A percentile compares a stretch with the other conserved stretches of the same genome.
These are phyloP conservation scores for Apostichopus japonicus DNA, from an alignment of 35 echinoderm and acorn worm genomes.

Conservation along the genomic window DNA sequence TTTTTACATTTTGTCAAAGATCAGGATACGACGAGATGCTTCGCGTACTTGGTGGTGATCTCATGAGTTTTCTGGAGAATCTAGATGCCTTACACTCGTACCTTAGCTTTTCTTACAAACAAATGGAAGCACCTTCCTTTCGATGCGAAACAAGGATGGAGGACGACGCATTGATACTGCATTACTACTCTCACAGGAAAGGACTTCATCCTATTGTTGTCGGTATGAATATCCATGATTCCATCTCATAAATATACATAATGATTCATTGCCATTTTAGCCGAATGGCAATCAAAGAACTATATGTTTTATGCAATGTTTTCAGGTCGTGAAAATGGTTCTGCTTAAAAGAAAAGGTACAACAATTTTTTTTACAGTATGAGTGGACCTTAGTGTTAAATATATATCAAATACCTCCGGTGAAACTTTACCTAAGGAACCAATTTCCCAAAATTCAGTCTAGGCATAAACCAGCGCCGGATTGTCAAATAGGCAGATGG, in stretches of 20 bases:
- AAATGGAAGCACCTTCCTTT: slow-evolving; percentile 99
- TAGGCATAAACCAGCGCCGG: too few species aligned
- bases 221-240: slow-evolving; percentile 54
- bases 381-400: neutral
- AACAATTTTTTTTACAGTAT: neutral
- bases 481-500: too few species aligned
- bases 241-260: neutral
- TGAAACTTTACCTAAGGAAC: too few species aligned
- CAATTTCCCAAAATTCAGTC: too few species aligned
- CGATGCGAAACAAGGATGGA: slow-evolving; percentile 79
- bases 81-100: slow-evolving; percentile 96
- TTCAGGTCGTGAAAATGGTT: too few species aligned
- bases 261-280: neutral
- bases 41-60: slow-evolving; percentile 81
- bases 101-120: slow-evolving; percentile 96
- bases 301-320: neutral
- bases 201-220: slow-evolving; percentile 98
- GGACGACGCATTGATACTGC: slow-evolving; percentile 85
- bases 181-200: slow-evolving; percentile 98
- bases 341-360: neutral
- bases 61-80: slow-evolving; percentile 96
- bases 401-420: too few species aligned
- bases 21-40: slow-evolving; percentile 99
- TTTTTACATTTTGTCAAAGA: slow-evolving; percentile 94
- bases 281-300: neutral